Base-by-base conservation (phyloP, 2,888 invertebrate genomes). In the Himalopsyche tibetana region DNA sequence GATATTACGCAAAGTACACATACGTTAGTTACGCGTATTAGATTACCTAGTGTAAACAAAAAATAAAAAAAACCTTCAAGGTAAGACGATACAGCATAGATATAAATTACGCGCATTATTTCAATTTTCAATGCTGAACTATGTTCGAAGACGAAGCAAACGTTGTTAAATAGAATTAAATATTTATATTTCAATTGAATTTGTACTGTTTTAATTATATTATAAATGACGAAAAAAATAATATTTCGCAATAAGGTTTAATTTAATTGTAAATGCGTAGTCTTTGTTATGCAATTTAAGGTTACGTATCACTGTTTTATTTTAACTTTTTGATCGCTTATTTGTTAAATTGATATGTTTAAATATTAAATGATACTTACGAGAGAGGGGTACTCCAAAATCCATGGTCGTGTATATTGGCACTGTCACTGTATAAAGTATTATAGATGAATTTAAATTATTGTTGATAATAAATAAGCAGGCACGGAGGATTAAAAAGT, bases 91-190 rank as follows among this genome's bases (percentile, higher is more conserved):
- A 74, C 38, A 38, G 74, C 2, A 12, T 4, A 15, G 38, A 74
- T 36, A 38, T 74, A 74, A 12, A 74, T 74, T 74, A 74, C 38
- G 74, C 74, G 74, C 74, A 74, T 38, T 74, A 74, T 28, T 74
- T 28, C 15, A 74, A 74, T 74, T 74, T 74, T 74, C 74, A 74
- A 74, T 74, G 74, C 12, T 38, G 36, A 74, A 74, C 38, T 36
- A 74, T 74, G 36, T 38, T 38, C 38, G 9, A 69, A 74, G 28
- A 38, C 63, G 63, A 15, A 5, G 1, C 12, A 12, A 38, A 38
- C 15, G 3, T 51, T 15, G 40, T 12, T 3, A 51, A 51, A 51
- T 51, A 51, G 45, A 9, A 11, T 51, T 51, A 51, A 51, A 51
- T 42, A 51, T 12, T 51, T 9, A 11, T 4, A 51, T 51, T 51